A percentile compares a stretch with the other conserved stretches of the same genome.
Conservation (phyloP, 2,797 vertebrate species). For the Avahi laniger region DNA sequence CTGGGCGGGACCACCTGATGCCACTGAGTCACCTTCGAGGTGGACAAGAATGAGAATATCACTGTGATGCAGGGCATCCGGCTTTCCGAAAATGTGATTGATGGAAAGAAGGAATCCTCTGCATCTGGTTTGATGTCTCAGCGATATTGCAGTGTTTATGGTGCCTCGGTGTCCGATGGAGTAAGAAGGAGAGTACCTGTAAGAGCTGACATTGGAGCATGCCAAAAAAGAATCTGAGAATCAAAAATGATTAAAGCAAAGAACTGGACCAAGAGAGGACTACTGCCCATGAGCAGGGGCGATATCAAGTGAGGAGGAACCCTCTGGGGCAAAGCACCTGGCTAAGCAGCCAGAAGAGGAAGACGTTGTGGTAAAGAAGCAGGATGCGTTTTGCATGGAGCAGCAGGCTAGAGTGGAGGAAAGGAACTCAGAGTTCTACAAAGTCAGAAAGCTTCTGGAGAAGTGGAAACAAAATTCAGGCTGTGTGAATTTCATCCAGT, state of each 20-base stretch:
- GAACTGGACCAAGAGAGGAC: not conserved
- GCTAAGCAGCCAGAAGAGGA: slow-evolving; percentile 91
- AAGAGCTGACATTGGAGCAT: slow-evolving; percentile 90
- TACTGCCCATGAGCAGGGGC: not conserved
- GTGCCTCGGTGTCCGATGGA: not conserved
- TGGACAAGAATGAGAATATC: slow-evolving; percentile 92
- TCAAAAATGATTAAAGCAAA: slow-evolving; percentile 75
- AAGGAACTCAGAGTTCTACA: slow-evolving; percentile 91
- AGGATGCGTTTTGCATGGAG: slow-evolving; percentile 92
- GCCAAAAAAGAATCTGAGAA: slow-evolving; percentile 89
- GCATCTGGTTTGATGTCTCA: not conserved
- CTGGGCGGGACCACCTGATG: slow-evolving; percentile 89
- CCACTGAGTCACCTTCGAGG: slow-evolving; percentile 91
- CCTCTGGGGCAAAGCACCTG: slow-evolving; percentile 41
- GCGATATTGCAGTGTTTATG: not conserved
- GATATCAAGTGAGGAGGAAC: too few relatives aligned
- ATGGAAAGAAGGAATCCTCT: not conserved
- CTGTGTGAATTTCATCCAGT: slow-evolving; percentile 89
- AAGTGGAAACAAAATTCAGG: slow-evolving; percentile 88
- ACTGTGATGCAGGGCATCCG: slow-evolving; percentile 93
- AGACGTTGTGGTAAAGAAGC: slow-evolving; percentile 90
- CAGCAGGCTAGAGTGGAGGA: slow-evolving; percentile 92
- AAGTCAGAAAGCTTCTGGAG: slow-evolving; percentile 90
- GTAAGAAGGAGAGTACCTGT: slow-evolving; percentile 90
- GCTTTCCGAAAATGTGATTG: slow-evolving; percentile 38